phyloP scores from a whole-genome alignment of 2,113 vertebrate genomes.

The Gymnocephalus cernua region DNA sequence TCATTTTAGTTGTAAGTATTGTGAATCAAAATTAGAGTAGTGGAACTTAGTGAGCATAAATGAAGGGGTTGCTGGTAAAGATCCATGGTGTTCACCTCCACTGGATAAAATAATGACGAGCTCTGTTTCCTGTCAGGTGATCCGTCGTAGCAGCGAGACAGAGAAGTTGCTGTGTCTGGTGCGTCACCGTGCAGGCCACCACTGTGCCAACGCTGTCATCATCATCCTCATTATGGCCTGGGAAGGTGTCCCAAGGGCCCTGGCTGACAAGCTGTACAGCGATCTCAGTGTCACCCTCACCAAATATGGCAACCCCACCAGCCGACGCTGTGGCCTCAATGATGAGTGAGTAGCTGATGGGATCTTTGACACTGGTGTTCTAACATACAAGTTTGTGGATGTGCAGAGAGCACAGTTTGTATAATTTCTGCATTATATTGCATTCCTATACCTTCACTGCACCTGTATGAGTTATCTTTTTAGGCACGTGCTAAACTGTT shows the following conservation, averaged over 20 bases:
- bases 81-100: not conserved
- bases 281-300: constrained; percentile 93
- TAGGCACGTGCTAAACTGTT: not conserved
- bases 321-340: constrained; percentile 96
- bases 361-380: not conserved
- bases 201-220: constrained; percentile 93
- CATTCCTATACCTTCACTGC: not conserved
- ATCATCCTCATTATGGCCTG: constrained; percentile 97
- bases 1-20: not conserved
- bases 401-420: not conserved
- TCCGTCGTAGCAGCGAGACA: constrained; percentile 90
- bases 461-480: not conserved
- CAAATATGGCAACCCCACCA: constrained; percentile 95
- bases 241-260: constrained; percentile 92
- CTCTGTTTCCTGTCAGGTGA: constrained; percentile 86
- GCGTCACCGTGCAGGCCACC: constrained; percentile 92
- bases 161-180: constrained; percentile 97
- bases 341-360: constrained; percentile 89
- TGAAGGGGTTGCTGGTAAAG: not conserved
- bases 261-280: constrained; percentile 93
- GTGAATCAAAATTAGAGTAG: not conserved
- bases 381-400: not conserved
- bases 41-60: not conserved
- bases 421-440: not conserved
- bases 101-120: constrained; percentile 5